Evolutionary conservation across 2,888 invertebrate species (phyloP).

Genomic region (Lasioglossum malachurum): DNA sequence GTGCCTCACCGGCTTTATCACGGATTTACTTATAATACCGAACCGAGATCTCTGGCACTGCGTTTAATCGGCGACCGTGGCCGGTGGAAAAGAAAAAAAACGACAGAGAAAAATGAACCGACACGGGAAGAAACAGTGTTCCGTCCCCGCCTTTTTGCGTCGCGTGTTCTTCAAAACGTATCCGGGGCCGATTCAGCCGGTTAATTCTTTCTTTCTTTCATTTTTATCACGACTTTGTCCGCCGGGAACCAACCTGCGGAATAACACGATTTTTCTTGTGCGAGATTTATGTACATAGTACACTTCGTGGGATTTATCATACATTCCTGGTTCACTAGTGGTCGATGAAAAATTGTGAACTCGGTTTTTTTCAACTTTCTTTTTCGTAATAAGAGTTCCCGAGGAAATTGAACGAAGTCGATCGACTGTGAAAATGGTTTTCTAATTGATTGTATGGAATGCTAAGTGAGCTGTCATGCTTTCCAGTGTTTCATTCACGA

Average conservation of each 20-base stretch:
- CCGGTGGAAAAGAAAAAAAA: neutral
- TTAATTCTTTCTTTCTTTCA: neutral
- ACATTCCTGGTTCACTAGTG: neutral
- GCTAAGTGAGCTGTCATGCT: too few species aligned
- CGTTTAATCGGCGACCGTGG: neutral
- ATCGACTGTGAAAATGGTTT: too few species aligned
- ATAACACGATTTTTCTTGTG: neutral
- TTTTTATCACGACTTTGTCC: neutral
- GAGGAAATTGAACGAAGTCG: neutral
- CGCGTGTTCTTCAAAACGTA: neutral
- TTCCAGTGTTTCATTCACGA: too few species aligned
- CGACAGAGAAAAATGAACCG: constrained; percentile 5
- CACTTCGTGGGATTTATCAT: neutral
- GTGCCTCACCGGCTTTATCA: neutral
- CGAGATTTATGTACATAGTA: neutral
- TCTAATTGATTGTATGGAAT: too few species aligned
- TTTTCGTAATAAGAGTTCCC: neutral
- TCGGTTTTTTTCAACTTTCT: neutral
- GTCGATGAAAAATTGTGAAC: neutral
- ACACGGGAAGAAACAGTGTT: neutral
- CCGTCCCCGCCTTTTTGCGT: neutral
- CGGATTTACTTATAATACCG: constrained; percentile 3
- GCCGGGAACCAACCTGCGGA: neutral
- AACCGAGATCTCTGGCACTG: neutral
- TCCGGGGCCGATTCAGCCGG: neutral